These are phyloP conservation scores for Chrysodeixis includens DNA, from an alignment of 2,888 invertebrate genomes.

Conservation along the genomic window DNA sequence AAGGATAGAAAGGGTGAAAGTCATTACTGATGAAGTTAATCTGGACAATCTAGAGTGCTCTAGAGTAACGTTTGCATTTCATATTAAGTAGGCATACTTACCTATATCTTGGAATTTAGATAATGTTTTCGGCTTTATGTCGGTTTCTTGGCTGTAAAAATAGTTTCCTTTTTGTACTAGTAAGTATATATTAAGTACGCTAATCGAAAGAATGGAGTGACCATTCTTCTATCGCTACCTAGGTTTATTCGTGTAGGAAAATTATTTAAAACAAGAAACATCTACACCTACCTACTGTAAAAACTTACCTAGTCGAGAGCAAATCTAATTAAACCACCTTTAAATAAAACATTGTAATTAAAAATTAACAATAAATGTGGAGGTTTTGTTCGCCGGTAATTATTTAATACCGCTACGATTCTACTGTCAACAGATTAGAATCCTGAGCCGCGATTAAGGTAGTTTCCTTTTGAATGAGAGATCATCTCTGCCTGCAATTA, in stretches of 20 bases:
- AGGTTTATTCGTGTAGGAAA: background rate
- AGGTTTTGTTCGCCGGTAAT: conserved; percentile 34
- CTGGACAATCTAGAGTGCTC: too few relatives aligned
- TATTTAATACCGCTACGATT: conserved; percentile 60
- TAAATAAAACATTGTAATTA: background rate
- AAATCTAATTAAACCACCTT: background rate
- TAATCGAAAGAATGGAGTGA: too few relatives aligned
- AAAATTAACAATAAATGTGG: conserved; percentile 13
- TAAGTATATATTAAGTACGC: too few relatives aligned
- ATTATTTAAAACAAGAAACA: background rate
- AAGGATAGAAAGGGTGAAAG: too few relatives aligned
- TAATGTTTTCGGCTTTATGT: too few relatives aligned
- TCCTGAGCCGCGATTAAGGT: conserved; percentile 65
- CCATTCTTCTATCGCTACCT: too few relatives aligned
- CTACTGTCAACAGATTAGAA: conserved; percentile 71
- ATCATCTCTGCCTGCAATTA: conserved; percentile 68
- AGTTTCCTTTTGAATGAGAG: conserved; percentile 71
- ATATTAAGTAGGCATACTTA: too few relatives aligned
- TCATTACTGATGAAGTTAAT: too few relatives aligned
- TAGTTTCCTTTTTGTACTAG: too few relatives aligned
- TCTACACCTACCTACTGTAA: background rate
- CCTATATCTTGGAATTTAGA: too few relatives aligned
- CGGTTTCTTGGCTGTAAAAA: too few relatives aligned
- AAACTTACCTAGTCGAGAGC: background rate
- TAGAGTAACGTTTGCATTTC: too few relatives aligned